These are phyloP conservation scores for Rhombomys opimus DNA, from an alignment of 2,113 vertebrate species.

Conservation along the genomic window DNA sequence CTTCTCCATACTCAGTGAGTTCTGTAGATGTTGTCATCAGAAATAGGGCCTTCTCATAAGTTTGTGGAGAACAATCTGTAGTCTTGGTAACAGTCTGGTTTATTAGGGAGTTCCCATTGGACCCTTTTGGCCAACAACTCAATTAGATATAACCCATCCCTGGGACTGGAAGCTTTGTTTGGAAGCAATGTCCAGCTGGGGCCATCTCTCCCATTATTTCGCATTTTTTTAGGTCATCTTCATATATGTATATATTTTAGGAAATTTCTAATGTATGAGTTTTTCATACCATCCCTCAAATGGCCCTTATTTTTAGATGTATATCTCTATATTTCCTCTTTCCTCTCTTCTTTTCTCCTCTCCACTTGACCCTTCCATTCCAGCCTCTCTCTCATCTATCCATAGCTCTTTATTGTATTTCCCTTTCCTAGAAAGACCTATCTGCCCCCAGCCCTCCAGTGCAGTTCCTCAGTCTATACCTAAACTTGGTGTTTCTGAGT, in stretches of 20 bases:
- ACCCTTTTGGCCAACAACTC: background rate
- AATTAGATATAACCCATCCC: background rate
- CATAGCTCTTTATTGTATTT: background rate
- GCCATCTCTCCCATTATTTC: background rate
- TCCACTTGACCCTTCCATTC: background rate
- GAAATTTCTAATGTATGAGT: background rate
- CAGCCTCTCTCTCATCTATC: background rate
- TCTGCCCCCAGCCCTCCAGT: background rate
- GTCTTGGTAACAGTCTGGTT: background rate
- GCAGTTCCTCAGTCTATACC: background rate
- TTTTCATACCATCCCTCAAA: background rate
- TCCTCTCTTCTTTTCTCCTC: background rate
- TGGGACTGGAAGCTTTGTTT: background rate
- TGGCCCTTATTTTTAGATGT: background rate
- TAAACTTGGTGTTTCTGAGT: background rate
- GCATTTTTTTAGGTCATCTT: background rate
- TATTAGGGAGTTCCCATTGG: background rate
- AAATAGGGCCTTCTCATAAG: background rate
- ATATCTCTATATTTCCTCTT: background rate
- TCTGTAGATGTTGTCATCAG: background rate
- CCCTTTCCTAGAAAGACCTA: background rate
- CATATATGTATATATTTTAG: background rate
- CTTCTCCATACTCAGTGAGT: background rate
- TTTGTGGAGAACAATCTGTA: background rate
- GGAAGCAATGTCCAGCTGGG: background rate